A percentile compares a stretch with the other conserved stretches of the same genome.
Conservation (phyloP, 2,113 vertebrate species). For the Chionodraco myersi region DNA sequence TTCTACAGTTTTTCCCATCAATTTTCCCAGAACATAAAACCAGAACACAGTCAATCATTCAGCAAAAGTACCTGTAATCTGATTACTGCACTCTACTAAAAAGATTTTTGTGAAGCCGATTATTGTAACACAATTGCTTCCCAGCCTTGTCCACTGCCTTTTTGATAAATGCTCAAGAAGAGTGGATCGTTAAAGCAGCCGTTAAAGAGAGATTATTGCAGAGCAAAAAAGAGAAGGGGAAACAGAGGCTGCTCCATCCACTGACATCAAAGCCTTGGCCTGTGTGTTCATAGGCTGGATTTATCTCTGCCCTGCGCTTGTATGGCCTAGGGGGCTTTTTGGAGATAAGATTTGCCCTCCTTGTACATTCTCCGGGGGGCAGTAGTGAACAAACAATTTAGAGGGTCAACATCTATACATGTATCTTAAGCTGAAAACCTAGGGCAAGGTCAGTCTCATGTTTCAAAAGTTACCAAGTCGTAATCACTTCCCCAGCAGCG, state of each 20-base stretch:
- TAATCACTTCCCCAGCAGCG: no score
- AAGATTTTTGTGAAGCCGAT: neutral
- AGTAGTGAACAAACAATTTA: slow-evolving; percentile 40
- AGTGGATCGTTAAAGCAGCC: slow-evolving; percentile 35
- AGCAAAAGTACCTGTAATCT: slow-evolving; percentile 17
- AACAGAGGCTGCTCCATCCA: slow-evolving; percentile 42
- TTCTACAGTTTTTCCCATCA: neutral
- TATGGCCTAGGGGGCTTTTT: slow-evolving; percentile 44
- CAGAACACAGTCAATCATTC: neutral
- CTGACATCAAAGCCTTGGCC: slow-evolving; percentile 46
- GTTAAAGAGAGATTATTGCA: slow-evolving; percentile 43
- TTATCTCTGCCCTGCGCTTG: slow-evolving; percentile 44
- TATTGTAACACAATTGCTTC: slow-evolving; percentile 21
- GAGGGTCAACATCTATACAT: slow-evolving; percentile 16
- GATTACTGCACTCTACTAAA: slow-evolving; percentile 21
- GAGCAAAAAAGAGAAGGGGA: slow-evolving; percentile 41
- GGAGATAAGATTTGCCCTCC: slow-evolving; percentile 46
- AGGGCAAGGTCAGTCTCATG: neutral
- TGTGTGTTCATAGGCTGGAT: slow-evolving; percentile 43
- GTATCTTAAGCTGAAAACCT: slow-evolving; percentile 11
- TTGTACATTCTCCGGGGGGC: slow-evolving; percentile 19
- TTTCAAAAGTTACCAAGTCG: neutral
- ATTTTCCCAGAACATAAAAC: neutral
- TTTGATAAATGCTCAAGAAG: slow-evolving; percentile 20
- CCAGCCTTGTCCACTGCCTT: slow-evolving; percentile 6